phyloP scores from a whole-genome alignment of 37 sponge, comb jelly and placozoan species.

The Eunapius fragilis region DNA sequence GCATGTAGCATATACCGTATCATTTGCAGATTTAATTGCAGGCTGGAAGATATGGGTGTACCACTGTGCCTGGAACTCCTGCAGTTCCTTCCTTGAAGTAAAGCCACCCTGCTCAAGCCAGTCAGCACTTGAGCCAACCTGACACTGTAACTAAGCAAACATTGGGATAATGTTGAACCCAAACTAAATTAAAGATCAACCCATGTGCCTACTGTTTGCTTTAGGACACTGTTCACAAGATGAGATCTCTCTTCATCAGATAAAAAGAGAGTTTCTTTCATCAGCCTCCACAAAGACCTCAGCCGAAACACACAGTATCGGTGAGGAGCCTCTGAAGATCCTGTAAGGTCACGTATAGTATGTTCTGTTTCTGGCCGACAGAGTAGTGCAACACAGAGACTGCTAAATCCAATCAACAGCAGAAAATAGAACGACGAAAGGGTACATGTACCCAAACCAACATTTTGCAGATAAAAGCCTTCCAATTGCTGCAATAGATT shows the following conservation, averaged over 20 bases:
- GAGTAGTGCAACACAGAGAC: conserved; percentile 73
- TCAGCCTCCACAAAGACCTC: conserved; percentile 76
- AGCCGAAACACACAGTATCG: conserved; percentile 88
- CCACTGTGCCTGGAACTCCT: not conserved
- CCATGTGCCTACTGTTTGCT: conserved; percentile 37
- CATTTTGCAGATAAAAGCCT: conserved; percentile 67
- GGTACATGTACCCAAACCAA: conserved; percentile 69
- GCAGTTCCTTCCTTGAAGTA: not conserved
- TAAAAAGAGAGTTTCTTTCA: conserved; percentile 64
- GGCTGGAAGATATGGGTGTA: not conserved
- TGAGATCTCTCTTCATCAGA: conserved; percentile 86
- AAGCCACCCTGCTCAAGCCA: not conserved
- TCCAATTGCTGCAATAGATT: not conserved
- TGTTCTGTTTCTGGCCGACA: conserved; percentile 60
- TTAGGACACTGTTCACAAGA: conserved; percentile 46
- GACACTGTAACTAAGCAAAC: too few species aligned
- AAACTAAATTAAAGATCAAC: not conserved
- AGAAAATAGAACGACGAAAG: conserved; percentile 89
- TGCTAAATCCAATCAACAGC: conserved; percentile 79
- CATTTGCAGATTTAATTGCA: not conserved
- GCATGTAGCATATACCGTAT: not conserved
- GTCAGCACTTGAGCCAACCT: not conserved
- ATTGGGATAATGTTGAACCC: too few species aligned
- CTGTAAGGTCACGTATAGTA: conserved; percentile 55
- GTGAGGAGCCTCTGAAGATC: conserved; percentile 83